phyloP scores from a whole-genome alignment of 2,888 invertebrate species.

The Eupithecia inturbata region DNA sequence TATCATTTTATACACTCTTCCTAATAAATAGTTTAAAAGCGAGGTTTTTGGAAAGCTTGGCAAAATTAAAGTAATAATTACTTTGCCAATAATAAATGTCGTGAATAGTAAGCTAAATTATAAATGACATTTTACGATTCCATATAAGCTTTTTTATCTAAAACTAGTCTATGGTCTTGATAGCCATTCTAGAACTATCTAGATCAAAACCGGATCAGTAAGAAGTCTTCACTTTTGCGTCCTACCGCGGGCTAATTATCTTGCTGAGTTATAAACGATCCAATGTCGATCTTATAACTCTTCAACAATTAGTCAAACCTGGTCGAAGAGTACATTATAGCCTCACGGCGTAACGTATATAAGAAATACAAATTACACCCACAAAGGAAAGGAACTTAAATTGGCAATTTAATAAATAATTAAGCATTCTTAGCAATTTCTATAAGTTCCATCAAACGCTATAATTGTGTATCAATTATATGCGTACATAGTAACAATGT shows the following conservation, averaged over 20 bases:
- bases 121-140: neutral
- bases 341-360: too few relatives aligned
- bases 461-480: conserved; percentile 15
- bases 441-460: conserved; percentile 1
- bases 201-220: conserved; percentile 7
- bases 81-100: neutral
- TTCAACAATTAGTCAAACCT: conserved; percentile 7
- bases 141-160: neutral
- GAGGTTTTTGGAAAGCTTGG: neutral
- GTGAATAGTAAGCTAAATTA: neutral
- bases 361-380: neutral
- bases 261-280: conserved; percentile 41
- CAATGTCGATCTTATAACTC: conserved; percentile 33
- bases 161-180: neutral
- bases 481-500: neutral
- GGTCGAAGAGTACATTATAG: neutral
- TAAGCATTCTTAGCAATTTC: conserved; percentile 1
- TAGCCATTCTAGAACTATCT: neutral
- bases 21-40: neutral
- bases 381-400: neutral
- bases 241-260: conserved; percentile 58
- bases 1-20: neutral
- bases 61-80: neutral
- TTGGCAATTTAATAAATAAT: conserved; percentile 7
- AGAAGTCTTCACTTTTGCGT: conserved; percentile 24